Evolutionary conservation across 2,113 vertebrate genomes (phyloP).

Genomic region (Pteruthius melanotis): DNA sequence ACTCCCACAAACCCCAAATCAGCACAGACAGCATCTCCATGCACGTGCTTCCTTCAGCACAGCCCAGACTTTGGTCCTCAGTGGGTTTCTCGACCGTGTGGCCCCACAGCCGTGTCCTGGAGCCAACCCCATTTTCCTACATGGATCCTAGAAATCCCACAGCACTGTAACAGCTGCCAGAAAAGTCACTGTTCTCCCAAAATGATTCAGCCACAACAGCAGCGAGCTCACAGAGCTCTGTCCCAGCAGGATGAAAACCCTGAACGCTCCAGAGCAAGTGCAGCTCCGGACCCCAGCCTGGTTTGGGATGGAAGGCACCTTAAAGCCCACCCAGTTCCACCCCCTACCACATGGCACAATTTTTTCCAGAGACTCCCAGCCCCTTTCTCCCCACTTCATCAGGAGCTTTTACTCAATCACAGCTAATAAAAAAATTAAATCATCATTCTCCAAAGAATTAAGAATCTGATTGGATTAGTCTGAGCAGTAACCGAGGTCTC

Average conservation of each 20-base stretch:
- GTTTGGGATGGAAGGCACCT: neutral
- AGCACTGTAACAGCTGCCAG: neutral
- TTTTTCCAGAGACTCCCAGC: neutral
- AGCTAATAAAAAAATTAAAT: neutral
- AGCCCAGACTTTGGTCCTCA: neutral
- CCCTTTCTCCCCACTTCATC: neutral
- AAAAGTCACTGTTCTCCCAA: neutral
- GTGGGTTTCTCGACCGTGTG: neutral
- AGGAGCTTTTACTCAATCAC: neutral
- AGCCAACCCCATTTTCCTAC: neutral
- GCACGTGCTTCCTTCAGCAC: rapidly evolving
- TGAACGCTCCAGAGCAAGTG: neutral
- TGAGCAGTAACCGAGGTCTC: neutral
- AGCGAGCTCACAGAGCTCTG: neutral
- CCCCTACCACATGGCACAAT: too few species aligned
- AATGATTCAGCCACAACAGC: neutral
- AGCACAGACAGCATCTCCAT: neutral
- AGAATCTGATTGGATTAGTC: neutral
- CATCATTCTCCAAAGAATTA: neutral
- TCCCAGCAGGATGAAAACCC: neutral
- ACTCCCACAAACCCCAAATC: neutral
- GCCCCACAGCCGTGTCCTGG: neutral
- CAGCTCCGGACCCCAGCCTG: neutral
- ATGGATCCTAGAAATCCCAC: rapidly evolving
- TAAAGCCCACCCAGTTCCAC: neutral